Evolutionary conservation across 2,797 vertebrate genomes (phyloP).

Genomic region (Pempheris klunzingeri): DNA sequence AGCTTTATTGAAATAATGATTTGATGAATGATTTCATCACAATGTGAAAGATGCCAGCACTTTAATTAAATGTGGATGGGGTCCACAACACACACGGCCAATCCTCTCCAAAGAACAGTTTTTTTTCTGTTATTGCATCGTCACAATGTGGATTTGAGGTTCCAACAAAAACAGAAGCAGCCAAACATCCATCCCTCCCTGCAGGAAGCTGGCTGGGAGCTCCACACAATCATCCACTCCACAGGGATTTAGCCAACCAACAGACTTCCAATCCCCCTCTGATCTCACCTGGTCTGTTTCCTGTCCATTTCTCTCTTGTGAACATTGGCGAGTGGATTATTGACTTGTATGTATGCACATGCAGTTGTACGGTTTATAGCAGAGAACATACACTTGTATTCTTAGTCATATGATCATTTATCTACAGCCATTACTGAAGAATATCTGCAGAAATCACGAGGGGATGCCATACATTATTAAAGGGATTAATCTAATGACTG

Average conservation of each 20-base stretch:
- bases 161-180: neutral
- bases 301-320: neutral
- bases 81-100: no score
- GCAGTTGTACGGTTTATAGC: neutral
- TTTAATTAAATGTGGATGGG: no score
- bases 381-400: neutral
- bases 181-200: neutral
- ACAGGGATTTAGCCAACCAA: slow-evolving; percentile 5
- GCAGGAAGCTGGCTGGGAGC: slow-evolving; percentile 1
- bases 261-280: slow-evolving; percentile 3
- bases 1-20: neutral
- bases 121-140: no score
- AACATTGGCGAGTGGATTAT: no score
- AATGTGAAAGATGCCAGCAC: no score
- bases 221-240: slow-evolving; percentile 6
- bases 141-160: neutral
- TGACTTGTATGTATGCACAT: neutral
- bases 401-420: neutral
- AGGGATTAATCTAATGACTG: neutral
- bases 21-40: no score
- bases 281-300: neutral
- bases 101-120: no score
- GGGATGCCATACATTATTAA: slow-evolving; percentile 27
- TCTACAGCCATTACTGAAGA: neutral
- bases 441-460: neutral